Conservation (phyloP, 2,797 vertebrate genomes). For the Pelobates cultripes region DNA sequence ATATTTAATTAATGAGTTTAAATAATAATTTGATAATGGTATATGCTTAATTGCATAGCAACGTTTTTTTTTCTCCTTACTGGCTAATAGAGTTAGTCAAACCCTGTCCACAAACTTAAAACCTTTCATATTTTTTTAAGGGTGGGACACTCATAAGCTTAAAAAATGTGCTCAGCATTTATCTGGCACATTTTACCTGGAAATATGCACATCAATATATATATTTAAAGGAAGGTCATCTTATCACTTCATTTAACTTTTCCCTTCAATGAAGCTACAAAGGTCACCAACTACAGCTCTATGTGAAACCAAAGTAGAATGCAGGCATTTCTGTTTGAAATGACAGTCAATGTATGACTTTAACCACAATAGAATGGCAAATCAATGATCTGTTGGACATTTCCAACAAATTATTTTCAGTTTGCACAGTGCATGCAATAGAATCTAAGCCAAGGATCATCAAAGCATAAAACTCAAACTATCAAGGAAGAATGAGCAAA, state of each 20-base stretch:
- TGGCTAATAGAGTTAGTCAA: no score
- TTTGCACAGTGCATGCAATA: not conserved
- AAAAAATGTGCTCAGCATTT: not conserved
- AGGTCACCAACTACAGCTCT: not conserved
- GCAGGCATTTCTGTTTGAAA: not conserved
- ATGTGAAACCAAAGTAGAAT: not conserved
- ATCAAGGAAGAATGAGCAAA: not conserved
- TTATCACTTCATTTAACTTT: not conserved
- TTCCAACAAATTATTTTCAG: not conserved
- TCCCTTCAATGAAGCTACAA: slow-evolving; percentile 2
- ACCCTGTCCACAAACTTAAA: no score
- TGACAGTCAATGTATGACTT: not conserved
- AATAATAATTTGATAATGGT: no score
- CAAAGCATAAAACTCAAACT: not conserved
- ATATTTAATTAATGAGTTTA: no score
- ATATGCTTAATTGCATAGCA: no score
- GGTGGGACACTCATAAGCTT: no score
- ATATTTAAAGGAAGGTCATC: not conserved
- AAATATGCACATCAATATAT: no score
- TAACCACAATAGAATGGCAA: not conserved
- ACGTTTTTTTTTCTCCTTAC: no score
- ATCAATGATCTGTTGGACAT: slow-evolving; percentile 5
- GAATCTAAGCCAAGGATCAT: not conserved
- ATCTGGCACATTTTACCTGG: not conserved
- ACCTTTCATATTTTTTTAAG: no score